A percentile compares a stretch with the other conserved stretches of the same genome.
Evolutionary conservation across 1,140 invertebrate genomes (phyloP).

Genomic region (Zaprionus tsacasi): DNA sequence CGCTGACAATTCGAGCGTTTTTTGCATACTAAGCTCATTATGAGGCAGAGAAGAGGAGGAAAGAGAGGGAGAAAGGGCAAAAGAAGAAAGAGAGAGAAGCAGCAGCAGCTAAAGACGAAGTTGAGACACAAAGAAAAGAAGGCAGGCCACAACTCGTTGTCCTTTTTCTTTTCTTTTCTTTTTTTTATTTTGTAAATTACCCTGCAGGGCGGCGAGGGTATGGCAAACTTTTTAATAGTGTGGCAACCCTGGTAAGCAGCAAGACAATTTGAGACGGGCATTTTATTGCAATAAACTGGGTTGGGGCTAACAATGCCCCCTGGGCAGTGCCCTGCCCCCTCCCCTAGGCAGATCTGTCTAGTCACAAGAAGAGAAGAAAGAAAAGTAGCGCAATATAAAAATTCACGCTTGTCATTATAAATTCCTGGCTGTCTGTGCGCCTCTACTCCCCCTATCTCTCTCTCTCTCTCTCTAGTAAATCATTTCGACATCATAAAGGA

Average conservation of each 20-base stretch:
- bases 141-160: slow-evolving; percentile 45
- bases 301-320: slow-evolving; percentile 62
- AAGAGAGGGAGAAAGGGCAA: not conserved
- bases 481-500: slow-evolving; percentile 38
- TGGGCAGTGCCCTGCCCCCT: slow-evolving; percentile 36
- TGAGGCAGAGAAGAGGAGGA: slow-evolving; percentile 15
- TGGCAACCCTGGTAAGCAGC: slow-evolving; percentile 16
- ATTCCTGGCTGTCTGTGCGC: slow-evolving; percentile 43
- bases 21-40: slow-evolving; percentile 83
- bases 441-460: not conserved
- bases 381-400: slow-evolving; percentile 69
- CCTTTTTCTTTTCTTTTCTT: slow-evolving; percentile 36
- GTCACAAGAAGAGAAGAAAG: not conserved
- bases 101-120: slow-evolving; percentile 25
- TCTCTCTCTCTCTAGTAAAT: not conserved
- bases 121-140: slow-evolving; percentile 37
- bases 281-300: slow-evolving; percentile 67
- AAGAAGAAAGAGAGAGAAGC: not conserved
- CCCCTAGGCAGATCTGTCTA: slow-evolving; percentile 1
- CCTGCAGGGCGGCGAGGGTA: slow-evolving; percentile 13
- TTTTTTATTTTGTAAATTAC: slow-evolving; percentile 23
- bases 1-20: slow-evolving; percentile 69
- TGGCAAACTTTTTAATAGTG: slow-evolving; percentile 76
- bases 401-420: slow-evolving; percentile 78
- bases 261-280: slow-evolving; percentile 69